Evolutionary conservation across 2,113 vertebrate species (phyloP).

Genomic region (Rhinolophus sinicus): DNA sequence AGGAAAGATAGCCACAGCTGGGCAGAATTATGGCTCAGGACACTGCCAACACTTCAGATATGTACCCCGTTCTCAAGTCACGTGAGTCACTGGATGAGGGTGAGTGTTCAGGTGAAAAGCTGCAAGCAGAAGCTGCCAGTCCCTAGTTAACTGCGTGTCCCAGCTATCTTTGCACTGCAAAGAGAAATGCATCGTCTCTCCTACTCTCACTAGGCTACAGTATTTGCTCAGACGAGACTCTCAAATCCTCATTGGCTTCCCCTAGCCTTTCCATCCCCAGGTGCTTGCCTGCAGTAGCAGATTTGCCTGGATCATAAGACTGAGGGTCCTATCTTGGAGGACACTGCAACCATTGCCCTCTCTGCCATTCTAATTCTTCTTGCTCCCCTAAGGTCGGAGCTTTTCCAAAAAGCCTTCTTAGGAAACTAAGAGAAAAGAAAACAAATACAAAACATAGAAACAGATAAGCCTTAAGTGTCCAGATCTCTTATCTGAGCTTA

Average conservation of each 20-base stretch:
- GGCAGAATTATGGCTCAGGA: not conserved
- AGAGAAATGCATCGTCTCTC: not conserved
- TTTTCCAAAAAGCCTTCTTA: not conserved
- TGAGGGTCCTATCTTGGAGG: not conserved
- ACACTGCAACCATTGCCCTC: not conserved
- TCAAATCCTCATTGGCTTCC: not conserved
- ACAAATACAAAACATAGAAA: conserved; percentile 26
- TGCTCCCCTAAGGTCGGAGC: not conserved
- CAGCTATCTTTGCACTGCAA: not conserved
- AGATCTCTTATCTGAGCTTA: not conserved
- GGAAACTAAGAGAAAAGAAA: not conserved
- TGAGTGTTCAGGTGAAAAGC: not conserved
- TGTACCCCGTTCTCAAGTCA: not conserved
- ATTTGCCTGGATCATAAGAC: not conserved
- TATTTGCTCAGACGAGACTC: not conserved
- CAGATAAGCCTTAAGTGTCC: not conserved
- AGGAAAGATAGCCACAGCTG: not conserved
- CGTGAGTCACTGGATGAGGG: not conserved
- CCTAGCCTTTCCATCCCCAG: accelerated
- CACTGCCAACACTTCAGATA: not conserved
- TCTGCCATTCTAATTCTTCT: not conserved
- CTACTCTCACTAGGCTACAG: not conserved
- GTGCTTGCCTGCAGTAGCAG: not conserved
- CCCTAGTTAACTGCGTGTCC: not conserved
- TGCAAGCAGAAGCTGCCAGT: not conserved